These are phyloP conservation scores for Mus spicilegus DNA, from an alignment of 2,113 vertebrate genomes.

Conservation along the genomic window DNA sequence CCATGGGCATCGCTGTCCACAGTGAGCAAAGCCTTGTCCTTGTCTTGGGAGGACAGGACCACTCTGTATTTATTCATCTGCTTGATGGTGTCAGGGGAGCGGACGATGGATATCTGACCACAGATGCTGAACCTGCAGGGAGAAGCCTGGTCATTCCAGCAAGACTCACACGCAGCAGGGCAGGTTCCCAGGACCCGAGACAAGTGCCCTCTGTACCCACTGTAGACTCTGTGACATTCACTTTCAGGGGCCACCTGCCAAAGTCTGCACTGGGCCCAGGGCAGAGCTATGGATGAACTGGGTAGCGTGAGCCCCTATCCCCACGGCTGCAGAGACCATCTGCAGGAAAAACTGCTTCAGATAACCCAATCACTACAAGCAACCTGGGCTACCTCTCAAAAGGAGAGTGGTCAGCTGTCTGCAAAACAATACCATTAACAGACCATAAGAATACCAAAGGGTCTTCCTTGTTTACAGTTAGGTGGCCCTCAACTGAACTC, in stretches of 20 bases:
- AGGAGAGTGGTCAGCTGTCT: neutral
- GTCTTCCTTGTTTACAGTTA: neutral
- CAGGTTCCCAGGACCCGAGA: neutral
- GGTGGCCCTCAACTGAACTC: neutral
- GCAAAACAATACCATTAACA: neutral
- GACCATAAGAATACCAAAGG: neutral
- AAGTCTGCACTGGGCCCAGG: neutral
- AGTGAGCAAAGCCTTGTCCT: slow-evolving; percentile 88
- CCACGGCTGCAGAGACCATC: neutral
- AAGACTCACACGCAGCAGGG: neutral
- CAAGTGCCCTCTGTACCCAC: neutral
- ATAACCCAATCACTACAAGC: neutral
- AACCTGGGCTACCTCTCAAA: neutral
- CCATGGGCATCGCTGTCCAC: slow-evolving; percentile 93
- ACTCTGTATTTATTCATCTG: slow-evolving; percentile 95
- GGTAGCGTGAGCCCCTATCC: neutral
- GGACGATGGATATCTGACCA: slow-evolving; percentile 92
- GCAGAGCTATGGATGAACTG: neutral
- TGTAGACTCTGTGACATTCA: neutral
- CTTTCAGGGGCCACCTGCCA: neutral
- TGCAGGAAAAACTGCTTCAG: slow-evolving; percentile 20
- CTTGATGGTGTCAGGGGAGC: slow-evolving; percentile 94
- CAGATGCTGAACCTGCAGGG: slow-evolving; percentile 95
- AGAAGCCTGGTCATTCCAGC: neutral
- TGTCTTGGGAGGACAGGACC: slow-evolving; percentile 90